These are phyloP conservation scores for Unio pictorum DNA, from an alignment of 2,888 invertebrate species.

Conservation along the genomic window DNA sequence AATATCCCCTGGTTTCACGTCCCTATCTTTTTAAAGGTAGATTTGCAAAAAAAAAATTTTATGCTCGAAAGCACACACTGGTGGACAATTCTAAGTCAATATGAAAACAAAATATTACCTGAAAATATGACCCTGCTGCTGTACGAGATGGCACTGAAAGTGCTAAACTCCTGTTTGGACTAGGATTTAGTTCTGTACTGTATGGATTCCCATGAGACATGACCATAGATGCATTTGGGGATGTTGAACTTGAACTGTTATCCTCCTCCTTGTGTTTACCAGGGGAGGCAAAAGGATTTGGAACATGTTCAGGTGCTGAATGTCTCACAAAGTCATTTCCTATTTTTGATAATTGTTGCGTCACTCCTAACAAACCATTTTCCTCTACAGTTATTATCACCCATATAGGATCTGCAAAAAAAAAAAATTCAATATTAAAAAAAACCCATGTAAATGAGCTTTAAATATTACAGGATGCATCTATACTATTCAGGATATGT, in stretches of 20 bases:
- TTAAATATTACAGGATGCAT: not conserved
- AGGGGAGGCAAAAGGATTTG: slow-evolving; percentile 57
- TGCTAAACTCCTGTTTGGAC: slow-evolving; percentile 17
- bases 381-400: slow-evolving; percentile 86
- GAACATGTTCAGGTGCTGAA: slow-evolving; percentile 25
- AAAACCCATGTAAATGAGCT: not conserved
- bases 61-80: no score
- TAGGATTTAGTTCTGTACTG: slow-evolving; percentile 29
- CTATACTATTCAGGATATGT: not conserved
- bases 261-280: slow-evolving; percentile 20
- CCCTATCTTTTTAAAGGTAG: no score
- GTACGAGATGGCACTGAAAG: slow-evolving; percentile 11
- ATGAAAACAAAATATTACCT: slow-evolving; percentile 16
- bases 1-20: no score
- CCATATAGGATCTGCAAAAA: slow-evolving; percentile 82
- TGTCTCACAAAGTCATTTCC: slow-evolving; percentile 62
- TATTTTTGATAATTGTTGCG: slow-evolving; percentile 82
- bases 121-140: slow-evolving; percentile 40
- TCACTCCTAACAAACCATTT: slow-evolving; percentile 84
- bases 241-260: slow-evolving; percentile 15
- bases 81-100: no score
- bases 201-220: slow-evolving; percentile 47
- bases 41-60: no score
- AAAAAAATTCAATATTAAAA: slow-evolving; percentile 5
- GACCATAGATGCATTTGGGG: slow-evolving; percentile 41